A percentile compares a stretch with the other conserved stretches of the same genome.
These are phyloP conservation scores for Recurvirostra avosetta DNA, from an alignment of 2,113 vertebrate species.

Conservation along the genomic window DNA sequence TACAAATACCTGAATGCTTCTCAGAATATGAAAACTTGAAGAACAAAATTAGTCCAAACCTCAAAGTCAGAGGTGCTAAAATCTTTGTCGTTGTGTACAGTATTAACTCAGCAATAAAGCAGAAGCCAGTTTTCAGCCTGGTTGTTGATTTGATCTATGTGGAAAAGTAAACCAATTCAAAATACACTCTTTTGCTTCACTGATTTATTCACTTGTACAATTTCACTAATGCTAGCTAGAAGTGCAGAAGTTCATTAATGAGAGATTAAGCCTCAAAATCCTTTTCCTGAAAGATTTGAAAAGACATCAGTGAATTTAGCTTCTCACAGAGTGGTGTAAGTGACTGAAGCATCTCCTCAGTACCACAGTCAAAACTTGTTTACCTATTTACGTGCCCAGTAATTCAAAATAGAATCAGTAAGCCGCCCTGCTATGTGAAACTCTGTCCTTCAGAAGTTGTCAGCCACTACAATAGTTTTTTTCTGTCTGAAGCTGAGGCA, in stretches of 20 bases:
- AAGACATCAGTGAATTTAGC: not conserved
- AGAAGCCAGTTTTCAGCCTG: not conserved
- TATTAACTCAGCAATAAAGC: not conserved
- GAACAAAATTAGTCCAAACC: not conserved
- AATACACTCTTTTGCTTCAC: not conserved
- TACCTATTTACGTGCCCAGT: not conserved
- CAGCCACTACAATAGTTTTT: not conserved
- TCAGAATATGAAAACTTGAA: not conserved
- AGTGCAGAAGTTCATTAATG: not conserved
- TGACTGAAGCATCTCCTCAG: not conserved
- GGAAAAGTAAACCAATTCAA: not conserved
- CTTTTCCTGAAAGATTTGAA: not conserved
- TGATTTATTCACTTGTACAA: not conserved
- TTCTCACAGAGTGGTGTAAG: not conserved
- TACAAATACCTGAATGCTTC: not conserved
- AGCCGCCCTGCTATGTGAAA: not conserved
- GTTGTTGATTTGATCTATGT: not conserved
- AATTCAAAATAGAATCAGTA: not conserved
- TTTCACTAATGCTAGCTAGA: not conserved
- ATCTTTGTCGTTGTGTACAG: not conserved
- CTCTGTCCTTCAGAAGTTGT: not conserved
- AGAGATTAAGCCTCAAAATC: not conserved
- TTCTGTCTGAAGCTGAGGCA: not conserved
- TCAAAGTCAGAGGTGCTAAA: not conserved
- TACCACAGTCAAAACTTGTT: not conserved